Base-by-base conservation (phyloP, 2,888 invertebrate species). In the Tenthredo livida region DNA sequence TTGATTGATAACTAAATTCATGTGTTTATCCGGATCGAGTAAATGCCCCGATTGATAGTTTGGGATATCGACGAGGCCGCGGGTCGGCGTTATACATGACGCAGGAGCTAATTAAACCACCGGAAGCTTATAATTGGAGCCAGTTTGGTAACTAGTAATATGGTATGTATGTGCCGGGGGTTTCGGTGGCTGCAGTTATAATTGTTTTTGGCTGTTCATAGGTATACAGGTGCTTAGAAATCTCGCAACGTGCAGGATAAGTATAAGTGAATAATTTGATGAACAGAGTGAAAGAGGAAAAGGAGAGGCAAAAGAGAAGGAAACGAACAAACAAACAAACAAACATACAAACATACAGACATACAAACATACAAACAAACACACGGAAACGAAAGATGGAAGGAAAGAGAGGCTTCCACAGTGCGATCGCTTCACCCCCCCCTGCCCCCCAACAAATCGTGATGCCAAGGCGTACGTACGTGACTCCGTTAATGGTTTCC, bases 401-500 rank as follows among this genome's bases (percentile, higher is more conserved):
- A 77, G 25, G 50, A 25, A 77, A 15, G 33, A 50, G 50, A 33
- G 1, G 21, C 77, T 77, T 7, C 50, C 33, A 29, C 40, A 2
- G 21, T 15, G 80, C 61, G 80, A 80, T 80, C 37, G 40, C 80
- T 80, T 58, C 37, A 10, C 5, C 54, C 17, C 54, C 58, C 40
- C 61, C 17, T 37, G 37, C 40, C 17, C 54, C 58, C 40, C 80
- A 80, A 80, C 83, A 70, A 83, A 70, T 83, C 65, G 67, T 47
- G 67, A 83, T 80, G 83, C 83, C 47, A 70, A 47, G 88, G 89
- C 89, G 89, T 90, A 90, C 91, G 90, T 89, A 90, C 91, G 90
- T 89, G 89, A 89, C 89, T 88, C 90, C 90, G 90, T 91, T 91
- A 92, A 92, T 92, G 90, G 92, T 92, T 92, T 92, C 92, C 92